A percentile compares a stretch with the other conserved stretches of the same genome.
Conservation (phyloP, 2,797 vertebrate genomes). For the Sarcoramphus papa region DNA sequence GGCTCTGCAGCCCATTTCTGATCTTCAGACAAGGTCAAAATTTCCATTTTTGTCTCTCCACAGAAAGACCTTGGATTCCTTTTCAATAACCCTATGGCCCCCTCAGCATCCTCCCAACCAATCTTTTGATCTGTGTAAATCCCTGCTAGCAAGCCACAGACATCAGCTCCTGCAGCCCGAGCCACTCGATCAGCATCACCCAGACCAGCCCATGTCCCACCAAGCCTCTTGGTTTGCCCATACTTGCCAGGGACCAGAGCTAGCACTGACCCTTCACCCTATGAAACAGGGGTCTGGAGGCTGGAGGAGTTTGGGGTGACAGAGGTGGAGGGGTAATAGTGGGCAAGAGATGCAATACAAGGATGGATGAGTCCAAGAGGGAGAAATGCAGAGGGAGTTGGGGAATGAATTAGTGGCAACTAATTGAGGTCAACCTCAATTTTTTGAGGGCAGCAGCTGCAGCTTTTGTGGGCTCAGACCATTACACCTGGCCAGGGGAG, state of each 20-base stretch:
- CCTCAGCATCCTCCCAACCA: not conserved
- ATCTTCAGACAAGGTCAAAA: conserved; percentile 27
- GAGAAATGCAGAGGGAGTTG: not conserved
- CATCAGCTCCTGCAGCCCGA: not conserved
- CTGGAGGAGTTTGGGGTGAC: not conserved
- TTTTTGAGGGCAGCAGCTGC: not conserved
- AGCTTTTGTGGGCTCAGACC: not conserved
- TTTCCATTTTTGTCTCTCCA: conserved; percentile 15
- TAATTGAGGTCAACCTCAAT: not conserved
- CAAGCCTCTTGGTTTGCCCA: not conserved
- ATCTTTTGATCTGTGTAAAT: not conserved
- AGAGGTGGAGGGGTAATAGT: not conserved
- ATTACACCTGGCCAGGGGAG: not conserved
- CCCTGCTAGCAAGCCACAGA: not conserved
- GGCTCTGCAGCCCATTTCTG: not conserved
- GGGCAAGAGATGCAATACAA: not conserved
- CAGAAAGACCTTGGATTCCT: not conserved
- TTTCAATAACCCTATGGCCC: not conserved
- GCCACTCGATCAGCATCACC: not conserved
- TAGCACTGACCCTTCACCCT: not conserved
- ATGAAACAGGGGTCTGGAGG: not conserved
- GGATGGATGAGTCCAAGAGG: not conserved
- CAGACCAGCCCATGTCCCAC: fast-evolving
- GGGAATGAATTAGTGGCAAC: not conserved
- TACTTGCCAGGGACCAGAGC: not conserved